Evolutionary conservation across 2,113 vertebrate species (phyloP).

Genomic region (Thoracochromis brauschi): DNA sequence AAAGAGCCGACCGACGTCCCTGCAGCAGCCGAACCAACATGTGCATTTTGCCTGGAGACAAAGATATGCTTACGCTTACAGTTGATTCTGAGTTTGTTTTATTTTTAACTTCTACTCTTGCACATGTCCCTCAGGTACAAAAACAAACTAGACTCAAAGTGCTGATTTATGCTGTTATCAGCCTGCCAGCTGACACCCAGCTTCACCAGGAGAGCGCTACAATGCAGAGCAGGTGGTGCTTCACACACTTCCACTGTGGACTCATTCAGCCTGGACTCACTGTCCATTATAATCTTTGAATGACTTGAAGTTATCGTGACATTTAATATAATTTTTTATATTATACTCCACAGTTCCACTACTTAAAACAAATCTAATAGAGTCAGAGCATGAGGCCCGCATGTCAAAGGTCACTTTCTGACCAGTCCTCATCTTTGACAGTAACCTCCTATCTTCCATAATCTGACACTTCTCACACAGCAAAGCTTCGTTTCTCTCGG

Average conservation of each 20-base stretch:
- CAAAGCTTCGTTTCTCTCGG: not conserved
- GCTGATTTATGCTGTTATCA: not conserved
- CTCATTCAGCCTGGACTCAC: not conserved
- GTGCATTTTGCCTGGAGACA: not conserved
- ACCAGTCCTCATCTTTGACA: not conserved
- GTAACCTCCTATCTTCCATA: not conserved
- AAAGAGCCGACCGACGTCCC: not conserved
- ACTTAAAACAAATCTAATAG: not conserved
- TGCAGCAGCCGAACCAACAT: not conserved
- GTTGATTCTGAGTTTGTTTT: not conserved
- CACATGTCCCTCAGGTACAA: not conserved
- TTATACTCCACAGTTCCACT: not conserved
- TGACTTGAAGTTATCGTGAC: not conserved
- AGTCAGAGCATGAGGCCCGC: not conserved
- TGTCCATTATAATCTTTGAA: not conserved
- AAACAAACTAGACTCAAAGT: not conserved
- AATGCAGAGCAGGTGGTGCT: not conserved
- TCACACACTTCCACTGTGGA: not conserved
- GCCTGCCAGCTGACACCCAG: not conserved
- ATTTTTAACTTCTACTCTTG: not conserved
- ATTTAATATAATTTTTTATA: not conserved
- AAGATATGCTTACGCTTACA: not conserved
- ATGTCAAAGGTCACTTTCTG: not conserved
- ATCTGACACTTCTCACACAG: not conserved
- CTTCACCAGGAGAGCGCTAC: not conserved